Evolutionary conservation across 23 tunicate species (phyloP).

Genomic region (Ascidia mentula): DNA sequence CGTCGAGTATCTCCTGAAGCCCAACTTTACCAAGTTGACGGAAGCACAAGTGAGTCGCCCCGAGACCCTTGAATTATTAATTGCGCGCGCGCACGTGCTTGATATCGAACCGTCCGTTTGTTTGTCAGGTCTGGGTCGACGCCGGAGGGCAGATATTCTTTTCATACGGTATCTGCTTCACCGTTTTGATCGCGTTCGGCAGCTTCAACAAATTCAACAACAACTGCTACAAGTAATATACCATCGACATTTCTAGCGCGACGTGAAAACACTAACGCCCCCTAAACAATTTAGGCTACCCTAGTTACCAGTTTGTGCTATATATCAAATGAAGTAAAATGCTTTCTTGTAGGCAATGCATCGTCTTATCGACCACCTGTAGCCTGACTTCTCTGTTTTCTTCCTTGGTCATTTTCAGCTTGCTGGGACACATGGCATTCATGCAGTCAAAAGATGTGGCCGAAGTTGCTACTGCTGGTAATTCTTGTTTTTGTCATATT

Average conservation of each 20-base stretch:
- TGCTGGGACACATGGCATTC: conserved; percentile 69
- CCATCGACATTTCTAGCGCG: too few species aligned
- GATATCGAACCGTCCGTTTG: background rate
- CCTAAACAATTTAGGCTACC: too few species aligned
- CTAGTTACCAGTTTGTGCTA: too few species aligned
- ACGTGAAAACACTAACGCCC: too few species aligned
- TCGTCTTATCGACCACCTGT: conserved; percentile 34
- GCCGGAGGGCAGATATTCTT: conserved; percentile 89
- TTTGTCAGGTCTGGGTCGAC: conserved; percentile 69
- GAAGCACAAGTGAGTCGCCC: background rate
- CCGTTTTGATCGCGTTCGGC: conserved; percentile 67
- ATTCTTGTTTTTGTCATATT: too few species aligned
- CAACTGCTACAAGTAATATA: conserved; percentile 69
- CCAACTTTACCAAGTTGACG: conserved; percentile 35
- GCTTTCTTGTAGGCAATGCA: conserved; percentile 32
- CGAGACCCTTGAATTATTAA: background rate
- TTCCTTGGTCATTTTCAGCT: conserved; percentile 65
- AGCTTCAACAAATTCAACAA: conserved; percentile 72
- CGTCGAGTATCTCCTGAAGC: conserved; percentile 40
- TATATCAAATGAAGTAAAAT: too few species aligned
- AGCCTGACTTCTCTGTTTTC: conserved; percentile 77
- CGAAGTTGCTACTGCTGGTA: conserved; percentile 64
- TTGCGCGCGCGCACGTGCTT: background rate
- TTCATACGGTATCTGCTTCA: conserved; percentile 78
- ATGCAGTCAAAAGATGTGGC: conserved; percentile 28